phyloP scores from a whole-genome alignment of 2,113 vertebrate genomes.

The Xenus cinereus region DNA sequence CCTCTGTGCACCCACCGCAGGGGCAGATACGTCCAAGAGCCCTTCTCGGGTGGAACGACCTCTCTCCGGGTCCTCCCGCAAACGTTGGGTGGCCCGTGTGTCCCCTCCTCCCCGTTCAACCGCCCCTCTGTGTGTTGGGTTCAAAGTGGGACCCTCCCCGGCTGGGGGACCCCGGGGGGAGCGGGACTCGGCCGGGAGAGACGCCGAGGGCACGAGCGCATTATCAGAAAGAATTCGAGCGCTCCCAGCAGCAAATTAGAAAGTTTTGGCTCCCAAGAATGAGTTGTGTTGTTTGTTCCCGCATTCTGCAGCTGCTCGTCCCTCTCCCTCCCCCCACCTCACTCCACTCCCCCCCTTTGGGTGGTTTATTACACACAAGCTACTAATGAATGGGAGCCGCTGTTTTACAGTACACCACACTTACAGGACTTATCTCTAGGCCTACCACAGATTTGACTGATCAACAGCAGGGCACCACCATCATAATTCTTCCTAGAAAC shows the following conservation, averaged over 20 bases:
- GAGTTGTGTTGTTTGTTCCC: slow-evolving; percentile 81
- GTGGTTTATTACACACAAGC: slow-evolving; percentile 83
- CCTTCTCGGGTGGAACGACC: neutral
- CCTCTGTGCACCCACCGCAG: slow-evolving; percentile 25
- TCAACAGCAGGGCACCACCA: slow-evolving; percentile 80
- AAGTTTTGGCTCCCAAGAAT: slow-evolving; percentile 84
- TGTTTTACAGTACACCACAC: slow-evolving; percentile 86
- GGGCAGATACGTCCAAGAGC: neutral
- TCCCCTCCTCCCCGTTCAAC: slow-evolving; percentile 10
- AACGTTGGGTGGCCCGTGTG: neutral
- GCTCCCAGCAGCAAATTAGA: slow-evolving; percentile 75
- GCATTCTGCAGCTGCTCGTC: slow-evolving; percentile 81
- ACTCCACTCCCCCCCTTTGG: slow-evolving; percentile 31
- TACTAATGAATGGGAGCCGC: slow-evolving; percentile 83
- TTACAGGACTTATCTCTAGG: slow-evolving; percentile 83
- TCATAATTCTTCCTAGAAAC: slow-evolving; percentile 86
- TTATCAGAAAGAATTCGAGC: slow-evolving; percentile 79
- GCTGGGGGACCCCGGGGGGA: slow-evolving; percentile 17
- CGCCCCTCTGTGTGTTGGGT: slow-evolving; percentile 56
- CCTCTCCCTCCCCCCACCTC: neutral
- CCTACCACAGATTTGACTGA: slow-evolving; percentile 82
- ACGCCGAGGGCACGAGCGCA: slow-evolving; percentile 52
- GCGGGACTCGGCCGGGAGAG: slow-evolving; percentile 39
- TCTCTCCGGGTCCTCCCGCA: neutral
- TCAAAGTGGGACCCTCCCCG: slow-evolving; percentile 71